These are phyloP conservation scores for Pachyramphus minor DNA, from an alignment of 2,113 vertebrate genomes.

Conservation along the genomic window DNA sequence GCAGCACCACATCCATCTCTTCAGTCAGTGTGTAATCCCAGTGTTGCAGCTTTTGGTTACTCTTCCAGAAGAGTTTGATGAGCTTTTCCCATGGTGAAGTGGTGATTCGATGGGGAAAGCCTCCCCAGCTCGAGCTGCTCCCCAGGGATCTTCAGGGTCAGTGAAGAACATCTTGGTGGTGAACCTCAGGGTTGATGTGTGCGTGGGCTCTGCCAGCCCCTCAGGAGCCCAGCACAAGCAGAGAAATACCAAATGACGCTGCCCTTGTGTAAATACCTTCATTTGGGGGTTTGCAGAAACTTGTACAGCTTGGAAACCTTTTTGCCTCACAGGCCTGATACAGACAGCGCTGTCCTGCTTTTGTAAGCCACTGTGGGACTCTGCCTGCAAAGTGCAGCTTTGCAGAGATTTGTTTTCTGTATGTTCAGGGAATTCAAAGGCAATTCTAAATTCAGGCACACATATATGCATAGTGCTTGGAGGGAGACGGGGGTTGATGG, in stretches of 20 bases:
- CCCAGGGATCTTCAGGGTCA: fast-evolving
- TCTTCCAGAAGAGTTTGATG: background rate
- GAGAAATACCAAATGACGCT: background rate
- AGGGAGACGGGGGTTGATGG: background rate
- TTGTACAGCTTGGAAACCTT: background rate
- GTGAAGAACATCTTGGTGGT: background rate
- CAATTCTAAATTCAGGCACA: background rate
- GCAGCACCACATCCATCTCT: background rate
- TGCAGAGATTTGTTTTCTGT: background rate
- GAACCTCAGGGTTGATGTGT: background rate
- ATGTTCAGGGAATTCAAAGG: background rate
- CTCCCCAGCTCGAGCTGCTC: background rate
- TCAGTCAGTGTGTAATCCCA: background rate
- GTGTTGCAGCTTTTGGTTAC: background rate
- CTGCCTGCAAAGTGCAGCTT: background rate
- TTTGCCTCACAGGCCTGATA: background rate
- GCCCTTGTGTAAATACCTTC: background rate
- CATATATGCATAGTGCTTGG: background rate
- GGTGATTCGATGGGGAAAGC: background rate
- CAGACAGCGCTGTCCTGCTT: background rate
- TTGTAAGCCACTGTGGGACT: background rate
- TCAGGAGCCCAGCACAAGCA: background rate
- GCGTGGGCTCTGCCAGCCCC: background rate
- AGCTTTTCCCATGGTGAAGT: background rate
- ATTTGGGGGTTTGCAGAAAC: background rate